phyloP scores from a whole-genome alignment of 30 jellyfish, hydroid and myxozoan species.

The Nemopilema nomurai region DNA sequence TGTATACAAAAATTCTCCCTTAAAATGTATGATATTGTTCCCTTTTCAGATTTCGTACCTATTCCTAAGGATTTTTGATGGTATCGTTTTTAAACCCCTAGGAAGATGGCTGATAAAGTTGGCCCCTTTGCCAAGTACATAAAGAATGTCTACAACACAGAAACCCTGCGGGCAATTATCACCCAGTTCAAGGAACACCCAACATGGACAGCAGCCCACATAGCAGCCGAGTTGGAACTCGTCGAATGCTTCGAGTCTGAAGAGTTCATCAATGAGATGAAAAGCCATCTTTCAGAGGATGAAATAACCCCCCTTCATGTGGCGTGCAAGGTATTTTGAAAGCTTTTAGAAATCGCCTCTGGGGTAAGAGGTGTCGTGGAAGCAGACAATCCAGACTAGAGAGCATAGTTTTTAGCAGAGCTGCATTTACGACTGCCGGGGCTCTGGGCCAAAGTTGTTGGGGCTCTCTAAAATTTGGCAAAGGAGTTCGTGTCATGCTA shows the following conservation, averaged over 20 bases:
- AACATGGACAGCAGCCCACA: constrained; percentile 63
- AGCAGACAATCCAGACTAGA: neutral
- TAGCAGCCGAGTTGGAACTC: constrained; percentile 59
- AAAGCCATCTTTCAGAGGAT: constrained; percentile 25
- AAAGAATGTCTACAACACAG: constrained; percentile 18
- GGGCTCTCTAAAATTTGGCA: no score
- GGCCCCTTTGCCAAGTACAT: constrained; percentile 51
- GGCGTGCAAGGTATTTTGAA: constrained; percentile 52
- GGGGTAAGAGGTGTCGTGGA: neutral
- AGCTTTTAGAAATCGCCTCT: neutral
- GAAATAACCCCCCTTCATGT: constrained; percentile 53
- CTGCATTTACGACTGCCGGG: no score
- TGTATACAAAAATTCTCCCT: no score
- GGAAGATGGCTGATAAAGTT: constrained; percentile 47
- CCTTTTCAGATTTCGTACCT: no score
- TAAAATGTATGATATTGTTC: no score
- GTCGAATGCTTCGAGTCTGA: constrained; percentile 49
- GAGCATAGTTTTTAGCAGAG: no score
- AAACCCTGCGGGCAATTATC: constrained; percentile 16
- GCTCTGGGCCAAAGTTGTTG: no score
- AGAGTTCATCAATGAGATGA: constrained; percentile 53
- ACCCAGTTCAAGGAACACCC: constrained; percentile 33
- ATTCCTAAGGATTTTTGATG: no score
- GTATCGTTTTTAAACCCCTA: no score
- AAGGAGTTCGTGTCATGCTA: no score